Conservation (phyloP, 2,888 invertebrate species). For the Hemistola chrysoprasaria region DNA sequence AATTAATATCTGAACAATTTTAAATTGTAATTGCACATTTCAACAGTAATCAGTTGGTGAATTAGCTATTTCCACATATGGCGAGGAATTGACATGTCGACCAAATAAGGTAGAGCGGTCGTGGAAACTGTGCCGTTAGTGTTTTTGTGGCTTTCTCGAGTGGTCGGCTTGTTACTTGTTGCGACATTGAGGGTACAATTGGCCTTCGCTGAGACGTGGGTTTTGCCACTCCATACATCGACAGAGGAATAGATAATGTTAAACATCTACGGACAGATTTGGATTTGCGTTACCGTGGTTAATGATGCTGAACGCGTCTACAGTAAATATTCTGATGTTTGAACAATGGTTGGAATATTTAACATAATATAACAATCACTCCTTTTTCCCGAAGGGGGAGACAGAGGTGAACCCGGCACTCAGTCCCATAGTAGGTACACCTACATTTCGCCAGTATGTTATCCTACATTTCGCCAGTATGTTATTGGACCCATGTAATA, state of each 20-base stretch:
- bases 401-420: no score
- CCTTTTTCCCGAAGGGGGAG: no score
- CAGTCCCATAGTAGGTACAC: no score
- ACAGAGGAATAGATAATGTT: not conserved
- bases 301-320: no score
- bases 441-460: no score
- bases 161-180: conserved; percentile 23
- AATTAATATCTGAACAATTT: conserved; percentile 28
- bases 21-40: conserved; percentile 27
- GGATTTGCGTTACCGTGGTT: no score
- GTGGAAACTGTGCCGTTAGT: conserved; percentile 63
- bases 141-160: conserved; percentile 50
- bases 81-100: conserved; percentile 39
- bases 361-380: no score
- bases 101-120: conserved; percentile 57
- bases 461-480: no score
- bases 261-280: not conserved
- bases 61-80: conserved; percentile 44
- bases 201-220: conserved; percentile 19
- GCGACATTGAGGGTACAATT: conserved; percentile 39
- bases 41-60: conserved; percentile 37
- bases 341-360: no score
- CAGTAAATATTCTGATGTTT: no score
- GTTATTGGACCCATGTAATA: no score
- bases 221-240: conserved; percentile 1